Evolutionary conservation across 2,888 invertebrate genomes (phyloP).

Genomic region (Noctua comes): DNA sequence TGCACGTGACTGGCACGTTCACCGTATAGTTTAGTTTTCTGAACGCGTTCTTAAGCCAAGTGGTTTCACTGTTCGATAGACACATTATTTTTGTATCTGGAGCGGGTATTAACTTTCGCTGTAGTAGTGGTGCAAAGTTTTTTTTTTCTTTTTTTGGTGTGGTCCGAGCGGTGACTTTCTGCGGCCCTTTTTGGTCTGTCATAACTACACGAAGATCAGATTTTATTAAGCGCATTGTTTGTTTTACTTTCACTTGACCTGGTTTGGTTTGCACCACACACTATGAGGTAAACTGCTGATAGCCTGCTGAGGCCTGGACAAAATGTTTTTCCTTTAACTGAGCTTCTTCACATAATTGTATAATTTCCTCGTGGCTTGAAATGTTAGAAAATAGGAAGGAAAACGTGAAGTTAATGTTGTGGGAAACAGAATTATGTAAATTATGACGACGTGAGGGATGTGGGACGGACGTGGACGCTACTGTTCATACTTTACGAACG

Average conservation of each 20-base stretch:
- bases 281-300: slow-evolving; percentile 7
- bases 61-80: slow-evolving; percentile 85
- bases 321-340: neutral
- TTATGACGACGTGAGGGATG: slow-evolving; percentile 52
- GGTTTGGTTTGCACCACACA: slow-evolving; percentile 44
- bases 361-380: slow-evolving; percentile 52
- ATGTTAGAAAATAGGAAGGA: slow-evolving; percentile 82
- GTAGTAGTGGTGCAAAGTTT: slow-evolving; percentile 62
- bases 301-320: too few relatives aligned
- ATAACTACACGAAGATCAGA: slow-evolving; percentile 35
- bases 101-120: slow-evolving; percentile 82
- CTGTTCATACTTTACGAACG: slow-evolving; percentile 5
- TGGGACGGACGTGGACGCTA: slow-evolving; percentile 18
- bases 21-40: slow-evolving; percentile 74
- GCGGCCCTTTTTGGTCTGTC: slow-evolving; percentile 56
- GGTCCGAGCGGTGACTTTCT: slow-evolving; percentile 47
- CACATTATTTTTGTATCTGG: slow-evolving; percentile 82
- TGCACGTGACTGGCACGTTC: slow-evolving; percentile 59
- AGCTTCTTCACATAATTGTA: slow-evolving; percentile 6
- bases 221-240: slow-evolving; percentile 53
- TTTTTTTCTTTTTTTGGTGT: slow-evolving; percentile 56
- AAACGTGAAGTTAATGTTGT: slow-evolving; percentile 67
- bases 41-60: slow-evolving; percentile 74
- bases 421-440: slow-evolving; percentile 74
- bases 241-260: slow-evolving; percentile 63